Base-by-base conservation (phyloP, 2,113 vertebrate genomes). In the Saccopteryx leptura region DNA sequence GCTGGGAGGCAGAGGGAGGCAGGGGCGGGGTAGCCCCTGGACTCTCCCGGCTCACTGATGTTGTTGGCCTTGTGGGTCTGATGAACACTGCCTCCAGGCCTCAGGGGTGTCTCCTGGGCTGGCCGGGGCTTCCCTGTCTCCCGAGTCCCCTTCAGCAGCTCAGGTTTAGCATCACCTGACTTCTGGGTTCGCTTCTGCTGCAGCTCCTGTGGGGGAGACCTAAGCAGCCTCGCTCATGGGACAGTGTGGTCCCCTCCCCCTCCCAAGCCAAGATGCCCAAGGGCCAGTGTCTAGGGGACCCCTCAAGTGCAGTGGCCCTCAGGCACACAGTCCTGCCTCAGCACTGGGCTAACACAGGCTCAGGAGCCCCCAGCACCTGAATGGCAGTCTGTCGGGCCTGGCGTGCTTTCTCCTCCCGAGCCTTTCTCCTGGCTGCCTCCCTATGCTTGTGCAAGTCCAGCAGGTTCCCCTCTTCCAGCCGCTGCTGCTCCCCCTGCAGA, bases 371-470 rank as follows among this genome's bases (percentile, higher is more conserved):
- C 0, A 1, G 75, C 95, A 99, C 99, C 99, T 99, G 99, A 84
- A 99, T 98, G 88, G 99, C 99, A 3, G 98, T 98, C 0, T 97
- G 98, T 10, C 99, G 98, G 8, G 99, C 99, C 88, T 99, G 98
- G 0, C 98, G 99, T 0, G 99, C 99, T 96, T 99, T 99, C 97
- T 99, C 99, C 96, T 99, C 99, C 1, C 99, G 99, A 92, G 99
- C 98, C n/a, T 96, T 98, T 82, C 95, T 99, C 60, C 99, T 98
- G 1, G 99, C 99, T 3, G 98, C 98, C 0, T 98, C 99, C 90
- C 98, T 99, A 94, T 97, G 98, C 87, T 97, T 98, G 12, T 98
- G 98, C 50, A 97, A 93, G 86, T 98, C 98, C 56, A 98, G 68
- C 33, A 98, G 61, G 26, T 83, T 98, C 48, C 98, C 98, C n/a